Percentiles rank a stretch among this genome's conserved stretches.
Evolutionary conservation across 1,140 invertebrate species (phyloP).

Genomic region (Thaumetopoea pityocampa): DNA sequence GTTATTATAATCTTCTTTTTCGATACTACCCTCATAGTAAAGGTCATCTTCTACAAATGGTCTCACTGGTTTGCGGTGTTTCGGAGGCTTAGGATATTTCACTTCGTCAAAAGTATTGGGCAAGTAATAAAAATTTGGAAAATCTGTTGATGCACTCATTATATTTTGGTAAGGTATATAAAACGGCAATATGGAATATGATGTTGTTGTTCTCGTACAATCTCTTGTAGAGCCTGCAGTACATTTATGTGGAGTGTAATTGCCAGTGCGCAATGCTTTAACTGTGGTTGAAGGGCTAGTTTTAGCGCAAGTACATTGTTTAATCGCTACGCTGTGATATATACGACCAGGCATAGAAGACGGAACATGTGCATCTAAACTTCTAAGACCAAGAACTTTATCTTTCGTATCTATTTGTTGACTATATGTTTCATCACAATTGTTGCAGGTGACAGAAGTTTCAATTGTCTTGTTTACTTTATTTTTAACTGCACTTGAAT

Average conservation of each 20-base stretch:
- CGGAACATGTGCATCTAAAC: too few species aligned
- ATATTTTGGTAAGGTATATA: not conserved
- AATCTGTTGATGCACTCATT: not conserved
- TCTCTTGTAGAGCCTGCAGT: not conserved
- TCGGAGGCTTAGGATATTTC: not conserved
- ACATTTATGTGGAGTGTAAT: too few species aligned
- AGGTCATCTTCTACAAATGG: too few species aligned
- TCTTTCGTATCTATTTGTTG: constrained; percentile 20
- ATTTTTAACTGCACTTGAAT: not conserved
- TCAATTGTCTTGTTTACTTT: not conserved
- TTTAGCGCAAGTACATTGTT: not conserved
- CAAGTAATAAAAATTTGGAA: not conserved
- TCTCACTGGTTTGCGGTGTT: not conserved
- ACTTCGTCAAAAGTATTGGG: not conserved
- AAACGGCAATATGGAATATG: not conserved
- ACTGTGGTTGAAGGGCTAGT: too few species aligned
- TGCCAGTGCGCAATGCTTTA: too few species aligned
- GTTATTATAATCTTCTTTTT: not conserved
- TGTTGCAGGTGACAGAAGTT: not conserved
- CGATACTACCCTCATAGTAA: constrained; percentile 10
- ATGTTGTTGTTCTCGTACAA: not conserved
- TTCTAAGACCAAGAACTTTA: constrained; percentile 39
- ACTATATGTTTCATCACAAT: too few species aligned
- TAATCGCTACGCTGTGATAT: not conserved
- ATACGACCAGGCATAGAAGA: too few species aligned